A percentile compares a stretch with the other conserved stretches of the same genome.
These are phyloP conservation scores for Aplochiton taeniatus DNA, from an alignment of 2,797 vertebrate genomes.

Conservation along the genomic window DNA sequence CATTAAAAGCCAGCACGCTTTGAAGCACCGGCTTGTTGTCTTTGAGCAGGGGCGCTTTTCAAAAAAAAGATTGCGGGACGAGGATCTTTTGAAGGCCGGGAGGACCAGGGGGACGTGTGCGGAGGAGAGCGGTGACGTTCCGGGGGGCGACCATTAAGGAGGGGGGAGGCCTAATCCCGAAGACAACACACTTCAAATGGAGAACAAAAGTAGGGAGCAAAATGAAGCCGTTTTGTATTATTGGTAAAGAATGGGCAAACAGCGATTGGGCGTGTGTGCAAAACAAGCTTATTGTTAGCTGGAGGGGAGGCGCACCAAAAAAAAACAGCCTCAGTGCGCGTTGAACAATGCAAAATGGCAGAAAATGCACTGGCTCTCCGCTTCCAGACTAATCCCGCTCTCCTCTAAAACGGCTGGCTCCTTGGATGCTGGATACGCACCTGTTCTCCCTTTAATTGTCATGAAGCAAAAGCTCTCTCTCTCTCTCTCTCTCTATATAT, in stretches of 20 bases:
- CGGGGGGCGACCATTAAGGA: conserved; percentile 39
- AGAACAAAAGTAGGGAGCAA: conserved; percentile 48
- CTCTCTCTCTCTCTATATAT: conserved; percentile 25
- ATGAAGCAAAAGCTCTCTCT: conserved; percentile 36
- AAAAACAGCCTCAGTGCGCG: conserved; percentile 45
- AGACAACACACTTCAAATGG: conserved; percentile 47
- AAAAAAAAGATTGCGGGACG: too few species aligned
- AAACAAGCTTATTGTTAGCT: conserved; percentile 52
- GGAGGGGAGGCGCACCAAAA: conserved; percentile 21
- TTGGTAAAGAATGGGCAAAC: conserved; percentile 46
- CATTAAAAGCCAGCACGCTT: too few species aligned
- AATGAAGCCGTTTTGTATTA: conserved; percentile 41
- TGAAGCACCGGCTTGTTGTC: too few species aligned
- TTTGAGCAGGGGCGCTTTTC: too few species aligned
- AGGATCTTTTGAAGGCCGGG: too few species aligned
- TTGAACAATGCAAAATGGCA: conserved; percentile 50
- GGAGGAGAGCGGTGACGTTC: too few species aligned
- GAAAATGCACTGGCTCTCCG: conserved; percentile 15
- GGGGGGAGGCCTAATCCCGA: conserved; percentile 58
- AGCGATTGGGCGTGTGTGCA: conserved; percentile 44
- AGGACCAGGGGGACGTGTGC: too few species aligned
- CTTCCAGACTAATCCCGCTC: conserved; percentile 34
- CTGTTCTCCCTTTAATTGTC: conserved; percentile 61
- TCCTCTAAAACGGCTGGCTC: conserved; percentile 13
- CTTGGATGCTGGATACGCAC: conserved; percentile 40